Evolutionary conservation across 1,140 invertebrate species (phyloP).

Genomic region (Zaprionus lachaisei): DNA sequence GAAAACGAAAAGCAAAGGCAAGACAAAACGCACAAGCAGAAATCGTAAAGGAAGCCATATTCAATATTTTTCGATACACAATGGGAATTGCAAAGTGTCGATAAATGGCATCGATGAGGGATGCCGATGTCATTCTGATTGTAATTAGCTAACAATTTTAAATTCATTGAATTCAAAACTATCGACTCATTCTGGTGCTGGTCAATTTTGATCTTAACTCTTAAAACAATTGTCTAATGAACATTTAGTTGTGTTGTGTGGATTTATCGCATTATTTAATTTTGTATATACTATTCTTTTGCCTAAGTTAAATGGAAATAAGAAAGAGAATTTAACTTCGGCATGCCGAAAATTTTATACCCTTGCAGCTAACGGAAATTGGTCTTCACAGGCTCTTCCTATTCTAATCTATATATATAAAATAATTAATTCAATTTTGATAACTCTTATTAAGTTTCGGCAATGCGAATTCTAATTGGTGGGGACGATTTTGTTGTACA

Average conservation of each 20-base stretch:
- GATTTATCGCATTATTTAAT: constrained; percentile 1
- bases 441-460: not conserved
- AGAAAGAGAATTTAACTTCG: not conserved
- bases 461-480: not conserved
- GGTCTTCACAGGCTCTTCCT: not conserved
- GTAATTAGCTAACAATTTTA: constrained; percentile 7
- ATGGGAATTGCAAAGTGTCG: not conserved
- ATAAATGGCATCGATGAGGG: not conserved
- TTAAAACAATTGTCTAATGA: not conserved
- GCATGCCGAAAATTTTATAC: not conserved
- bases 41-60: not conserved
- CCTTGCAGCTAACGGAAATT: not conserved
- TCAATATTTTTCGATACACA: not conserved
- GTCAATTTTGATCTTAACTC: constrained; percentile 4
- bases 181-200: constrained; percentile 3
- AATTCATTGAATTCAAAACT: constrained; percentile 3
- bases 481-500: not conserved
- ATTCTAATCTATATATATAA: constrained; percentile 3
- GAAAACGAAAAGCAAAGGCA: not conserved
- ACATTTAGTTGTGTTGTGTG: not conserved
- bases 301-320: not conserved
- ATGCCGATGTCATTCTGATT: not conserved
- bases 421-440: not conserved
- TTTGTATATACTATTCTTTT: not conserved
- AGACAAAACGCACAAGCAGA: not conserved